phyloP scores from a whole-genome alignment of 2,888 invertebrate species.

The Drosophila phalerata region DNA sequence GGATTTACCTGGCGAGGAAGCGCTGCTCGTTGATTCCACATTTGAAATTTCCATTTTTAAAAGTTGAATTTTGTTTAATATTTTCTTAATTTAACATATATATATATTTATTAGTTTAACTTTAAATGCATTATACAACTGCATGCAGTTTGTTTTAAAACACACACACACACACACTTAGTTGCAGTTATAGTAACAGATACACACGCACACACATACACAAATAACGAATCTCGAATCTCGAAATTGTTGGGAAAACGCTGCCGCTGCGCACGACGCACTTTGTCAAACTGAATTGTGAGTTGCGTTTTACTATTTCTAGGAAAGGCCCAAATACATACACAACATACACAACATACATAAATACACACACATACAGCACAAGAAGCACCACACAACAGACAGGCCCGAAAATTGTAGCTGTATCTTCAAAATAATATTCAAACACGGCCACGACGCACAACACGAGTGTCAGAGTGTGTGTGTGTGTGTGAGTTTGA shows the following conservation, averaged over 20 bases:
- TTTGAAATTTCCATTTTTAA: slow-evolving; percentile 48
- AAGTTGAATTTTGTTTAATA: not conserved
- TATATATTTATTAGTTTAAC: slow-evolving; percentile 2
- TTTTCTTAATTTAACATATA: not conserved
- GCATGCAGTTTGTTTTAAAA: slow-evolving; percentile 12
- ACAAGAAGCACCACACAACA: slow-evolving; percentile 7
- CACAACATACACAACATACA: too few species aligned
- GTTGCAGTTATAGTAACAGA: not conserved
- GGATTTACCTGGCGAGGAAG: slow-evolving; percentile 8
- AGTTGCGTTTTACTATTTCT: slow-evolving; percentile 82
- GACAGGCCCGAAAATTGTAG: slow-evolving; percentile 59
- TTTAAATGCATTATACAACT: slow-evolving; percentile 21
- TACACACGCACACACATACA: slow-evolving; percentile 9
- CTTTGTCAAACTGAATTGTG: slow-evolving; percentile 81
- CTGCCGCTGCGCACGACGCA: slow-evolving; percentile 83
- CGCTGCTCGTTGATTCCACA: slow-evolving; percentile 20
- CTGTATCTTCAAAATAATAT: slow-evolving; percentile 68
- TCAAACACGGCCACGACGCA: slow-evolving; percentile 52
- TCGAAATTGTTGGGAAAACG: slow-evolving; percentile 56
- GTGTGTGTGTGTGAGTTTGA: slow-evolving; percentile 27
- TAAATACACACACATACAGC: slow-evolving; percentile 12
- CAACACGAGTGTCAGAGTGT: slow-evolving; percentile 13
- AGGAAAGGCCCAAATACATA: slow-evolving; percentile 70
- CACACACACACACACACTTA: not conserved
- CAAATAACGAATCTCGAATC: slow-evolving; percentile 15